Evolutionary conservation across 2,797 vertebrate genomes (phyloP), one percentile per base, ranked within the genome.

Genomic region (Babyrousa celebensis): DNA sequence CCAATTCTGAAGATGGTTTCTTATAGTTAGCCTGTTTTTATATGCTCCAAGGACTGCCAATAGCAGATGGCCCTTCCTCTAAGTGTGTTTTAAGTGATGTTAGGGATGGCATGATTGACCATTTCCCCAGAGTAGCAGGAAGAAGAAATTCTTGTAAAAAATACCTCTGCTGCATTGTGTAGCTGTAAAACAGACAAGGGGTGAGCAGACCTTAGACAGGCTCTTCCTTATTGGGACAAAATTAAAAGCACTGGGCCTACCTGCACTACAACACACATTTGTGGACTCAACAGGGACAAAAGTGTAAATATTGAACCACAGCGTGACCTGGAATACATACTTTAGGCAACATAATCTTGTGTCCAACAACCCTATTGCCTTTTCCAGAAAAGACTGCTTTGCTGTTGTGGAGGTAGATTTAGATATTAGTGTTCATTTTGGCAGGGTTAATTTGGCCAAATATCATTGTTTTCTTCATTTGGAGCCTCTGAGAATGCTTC

Each of bases 1-100:
- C 67, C 48, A 88, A 95, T 96, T 96, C 65, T 77, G 78, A 96
- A 86, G 91, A 91, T 25, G 52, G 92, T 96, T 96, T 89, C 92
- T 95, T 94, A 89, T 43, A n/a, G 40, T 62, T 27, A 29, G 40
- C 18, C 40, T 96, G 36, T 94, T 96, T 91, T 82, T 60, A 60
- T 58, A 6, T 82, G 65, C 84, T 52, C 40, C 4, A 10, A 94
- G 36, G 25, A 60, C 86, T 94, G 67, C 79, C 32, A 60, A 63
- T 48, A 84, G 63, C 93, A 96, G 80, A 90, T 88, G 54, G 71
- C 83, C 15, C 36, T 93, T 20, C 56, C 36, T 21, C 77, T 48
- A 67, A 62, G 54, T 83, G 65, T 62, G 82, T 71, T 93, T 75
- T 94, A 89, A 95, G 43, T 32, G 71, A 72, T 48, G 17, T 70